phyloP scores from a whole-genome alignment of 1,140 invertebrate species.

The Drosophila sp. region DNA sequence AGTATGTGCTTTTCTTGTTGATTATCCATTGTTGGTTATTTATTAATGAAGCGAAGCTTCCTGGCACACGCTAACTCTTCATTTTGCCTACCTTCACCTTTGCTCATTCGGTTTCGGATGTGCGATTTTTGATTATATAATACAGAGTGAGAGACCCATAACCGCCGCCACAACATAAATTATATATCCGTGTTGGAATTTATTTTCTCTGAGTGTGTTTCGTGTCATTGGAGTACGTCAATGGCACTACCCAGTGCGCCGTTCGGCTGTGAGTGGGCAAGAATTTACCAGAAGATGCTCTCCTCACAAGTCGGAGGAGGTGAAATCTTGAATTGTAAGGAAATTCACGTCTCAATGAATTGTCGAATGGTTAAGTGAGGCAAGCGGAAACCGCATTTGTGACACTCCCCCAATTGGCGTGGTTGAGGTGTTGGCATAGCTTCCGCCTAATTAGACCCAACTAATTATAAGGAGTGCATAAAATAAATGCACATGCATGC shows the following conservation, averaged over 20 bases:
- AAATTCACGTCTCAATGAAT: constrained; percentile 4
- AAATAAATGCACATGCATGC: constrained; percentile 10
- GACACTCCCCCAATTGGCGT: constrained; percentile 9
- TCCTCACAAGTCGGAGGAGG: not conserved
- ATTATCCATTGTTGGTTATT: constrained; percentile 36
- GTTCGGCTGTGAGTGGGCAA: not conserved
- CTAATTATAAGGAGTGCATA: constrained; percentile 42
- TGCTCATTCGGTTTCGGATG: constrained; percentile 23
- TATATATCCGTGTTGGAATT: constrained; percentile 4
- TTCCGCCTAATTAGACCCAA: constrained; percentile 37
- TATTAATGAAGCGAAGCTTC: constrained; percentile 51
- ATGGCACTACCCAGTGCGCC: constrained; percentile 7
- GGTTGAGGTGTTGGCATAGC: not conserved
- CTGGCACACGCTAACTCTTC: constrained; percentile 38
- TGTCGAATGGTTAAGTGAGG: not conserved
- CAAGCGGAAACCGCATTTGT: constrained; percentile 21
- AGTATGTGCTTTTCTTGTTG: constrained; percentile 24
- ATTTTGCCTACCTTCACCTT: constrained; percentile 49
- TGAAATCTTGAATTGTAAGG: not conserved
- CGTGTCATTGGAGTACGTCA: constrained; percentile 48
- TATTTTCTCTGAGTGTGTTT: constrained; percentile 12
- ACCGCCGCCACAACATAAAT: not conserved
- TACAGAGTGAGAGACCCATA: not conserved
- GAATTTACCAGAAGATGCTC: not conserved
- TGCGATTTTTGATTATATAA: constrained; percentile 41